A percentile compares a stretch with the other conserved stretches of the same genome.
Conservation (phyloP, 2,113 vertebrate species). For the Lucifuga dentata region DNA sequence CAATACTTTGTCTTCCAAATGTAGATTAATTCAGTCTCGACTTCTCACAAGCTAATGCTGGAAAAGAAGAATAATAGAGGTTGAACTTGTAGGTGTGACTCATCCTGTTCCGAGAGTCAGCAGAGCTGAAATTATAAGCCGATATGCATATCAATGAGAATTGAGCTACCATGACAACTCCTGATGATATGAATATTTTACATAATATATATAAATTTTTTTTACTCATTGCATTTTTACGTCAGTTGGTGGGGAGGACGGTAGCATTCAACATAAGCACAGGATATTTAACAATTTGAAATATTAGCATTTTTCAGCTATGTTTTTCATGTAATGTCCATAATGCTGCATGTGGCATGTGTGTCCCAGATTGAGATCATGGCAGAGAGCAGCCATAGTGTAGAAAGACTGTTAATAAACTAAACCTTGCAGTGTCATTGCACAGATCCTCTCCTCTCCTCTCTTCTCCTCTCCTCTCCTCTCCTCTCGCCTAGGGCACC, state of each 20-base stretch:
- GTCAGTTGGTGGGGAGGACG: conserved; percentile 8
- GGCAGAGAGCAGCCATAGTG: conserved; percentile 31
- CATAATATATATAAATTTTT: conserved; percentile 39
- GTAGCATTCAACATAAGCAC: conserved; percentile 9
- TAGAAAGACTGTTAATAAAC: conserved; percentile 67
- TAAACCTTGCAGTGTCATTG: conserved; percentile 36
- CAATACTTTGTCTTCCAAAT: conserved; percentile 31
- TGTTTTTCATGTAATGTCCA: conserved; percentile 28
- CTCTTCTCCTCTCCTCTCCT: conserved; percentile 5
- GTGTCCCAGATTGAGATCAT: conserved; percentile 41
- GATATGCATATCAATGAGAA: conserved; percentile 73
- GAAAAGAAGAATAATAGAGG: conserved; percentile 32
- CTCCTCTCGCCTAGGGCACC: conserved; percentile 32
- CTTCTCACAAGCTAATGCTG: conserved; percentile 19
- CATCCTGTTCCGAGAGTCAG: conserved; percentile 67
- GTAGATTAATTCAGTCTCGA: conserved; percentile 37
- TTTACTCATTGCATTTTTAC: conserved; percentile 34
- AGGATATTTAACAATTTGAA: conserved; percentile 6
- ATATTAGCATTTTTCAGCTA: conserved; percentile 16
- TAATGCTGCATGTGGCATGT: conserved; percentile 26
- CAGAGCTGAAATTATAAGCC: conserved; percentile 63
- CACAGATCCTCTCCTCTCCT: conserved; percentile 23
- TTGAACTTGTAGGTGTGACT: conserved; percentile 65
- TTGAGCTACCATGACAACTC: conserved; percentile 65
- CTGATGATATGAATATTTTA: conserved; percentile 48